phyloP scores from a whole-genome alignment of 1,140 invertebrate species.

The Drosophila asahinai region DNA sequence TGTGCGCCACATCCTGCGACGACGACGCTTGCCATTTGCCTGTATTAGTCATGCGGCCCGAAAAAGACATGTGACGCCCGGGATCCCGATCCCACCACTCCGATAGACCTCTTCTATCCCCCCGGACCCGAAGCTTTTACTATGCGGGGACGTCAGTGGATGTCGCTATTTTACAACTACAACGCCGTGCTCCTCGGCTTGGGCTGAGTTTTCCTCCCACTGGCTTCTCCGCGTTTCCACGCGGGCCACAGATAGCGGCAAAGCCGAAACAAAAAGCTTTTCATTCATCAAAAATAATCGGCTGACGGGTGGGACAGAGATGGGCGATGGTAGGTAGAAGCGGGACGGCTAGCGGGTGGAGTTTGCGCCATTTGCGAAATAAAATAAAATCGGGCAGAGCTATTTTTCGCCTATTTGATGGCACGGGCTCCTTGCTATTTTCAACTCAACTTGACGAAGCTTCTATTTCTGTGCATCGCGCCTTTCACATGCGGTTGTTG shows the following conservation, averaged over 20 bases:
- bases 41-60: slow-evolving; percentile 79
- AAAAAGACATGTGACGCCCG: slow-evolving; percentile 79
- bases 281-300: slow-evolving; percentile 80
- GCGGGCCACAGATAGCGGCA: slow-evolving; percentile 54
- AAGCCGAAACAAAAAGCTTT: slow-evolving; percentile 73
- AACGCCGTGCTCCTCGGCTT: slow-evolving; percentile 17
- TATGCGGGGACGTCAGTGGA: slow-evolving; percentile 40
- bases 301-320: slow-evolving; percentile 34
- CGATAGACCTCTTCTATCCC: not conserved
- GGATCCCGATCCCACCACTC: slow-evolving; percentile 25
- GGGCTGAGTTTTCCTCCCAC: not conserved
- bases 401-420: slow-evolving; percentile 66
- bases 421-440: slow-evolving; percentile 56
- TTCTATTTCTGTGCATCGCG: slow-evolving; percentile 48
- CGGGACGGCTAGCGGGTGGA: slow-evolving; percentile 45
- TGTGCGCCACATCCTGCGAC: slow-evolving; percentile 62
- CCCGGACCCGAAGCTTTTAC: slow-evolving; percentile 46
- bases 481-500: slow-evolving; percentile 25
- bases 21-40: slow-evolving; percentile 69
- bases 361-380: slow-evolving; percentile 67
- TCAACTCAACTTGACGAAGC: slow-evolving; percentile 72
- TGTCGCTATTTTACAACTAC: slow-evolving; percentile 49
- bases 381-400: slow-evolving; percentile 32
- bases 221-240: slow-evolving; percentile 13
- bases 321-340: slow-evolving; percentile 1